Conservation (phyloP, 2,113 vertebrate species). For the Rhinopithecus roxellana region DNA sequence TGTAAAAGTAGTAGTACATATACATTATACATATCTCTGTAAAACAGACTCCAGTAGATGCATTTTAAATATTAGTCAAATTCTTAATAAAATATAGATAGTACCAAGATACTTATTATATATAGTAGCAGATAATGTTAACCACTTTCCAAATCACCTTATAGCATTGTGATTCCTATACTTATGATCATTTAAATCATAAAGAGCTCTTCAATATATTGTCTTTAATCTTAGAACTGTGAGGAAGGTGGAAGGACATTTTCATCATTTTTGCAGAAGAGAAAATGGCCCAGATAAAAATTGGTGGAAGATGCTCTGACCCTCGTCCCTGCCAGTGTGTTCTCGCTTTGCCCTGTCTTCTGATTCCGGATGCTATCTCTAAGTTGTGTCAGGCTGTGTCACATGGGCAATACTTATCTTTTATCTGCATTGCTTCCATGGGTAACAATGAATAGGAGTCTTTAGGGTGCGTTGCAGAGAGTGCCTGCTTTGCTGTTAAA, state of each 20-base stretch:
- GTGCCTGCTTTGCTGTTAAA: not conserved
- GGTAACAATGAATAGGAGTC: not conserved
- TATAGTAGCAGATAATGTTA: not conserved
- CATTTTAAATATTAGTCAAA: not conserved
- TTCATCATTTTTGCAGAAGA: not conserved
- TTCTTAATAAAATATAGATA: not conserved
- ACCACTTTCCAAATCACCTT: not conserved
- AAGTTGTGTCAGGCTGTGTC: not conserved
- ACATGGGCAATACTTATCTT: not conserved
- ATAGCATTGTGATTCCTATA: not conserved
- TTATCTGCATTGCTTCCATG: not conserved
- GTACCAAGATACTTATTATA: not conserved
- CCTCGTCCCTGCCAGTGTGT: not conserved
- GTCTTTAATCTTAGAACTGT: not conserved
- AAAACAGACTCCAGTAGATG: not conserved
- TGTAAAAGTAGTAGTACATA: constrained; percentile 1
- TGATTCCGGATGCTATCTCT: not conserved
- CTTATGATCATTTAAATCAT: not conserved
- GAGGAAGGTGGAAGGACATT: not conserved
- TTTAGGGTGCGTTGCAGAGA: not conserved
- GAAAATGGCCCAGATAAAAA: not conserved
- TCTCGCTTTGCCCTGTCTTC: no score
- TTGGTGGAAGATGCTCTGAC: not conserved
- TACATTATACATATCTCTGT: not conserved
- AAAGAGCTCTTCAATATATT: not conserved